These are phyloP conservation scores for Abrostola triplasia DNA, from an alignment of 2,888 invertebrate genomes.

Conservation along the genomic window DNA sequence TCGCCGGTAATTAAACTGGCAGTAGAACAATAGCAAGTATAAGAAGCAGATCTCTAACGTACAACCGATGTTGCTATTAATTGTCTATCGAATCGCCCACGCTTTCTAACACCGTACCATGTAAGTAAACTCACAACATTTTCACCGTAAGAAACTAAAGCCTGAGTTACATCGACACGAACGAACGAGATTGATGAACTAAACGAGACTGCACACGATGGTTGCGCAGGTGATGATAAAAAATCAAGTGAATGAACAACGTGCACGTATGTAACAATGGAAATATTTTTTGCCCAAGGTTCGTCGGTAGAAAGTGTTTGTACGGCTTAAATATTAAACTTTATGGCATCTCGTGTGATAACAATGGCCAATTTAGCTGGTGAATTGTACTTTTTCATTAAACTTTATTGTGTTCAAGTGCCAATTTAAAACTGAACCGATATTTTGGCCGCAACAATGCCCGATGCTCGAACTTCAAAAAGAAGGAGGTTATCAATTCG, in stretches of 20 bases:
- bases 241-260: conserved; percentile 69
- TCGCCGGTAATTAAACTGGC: conserved; percentile 85
- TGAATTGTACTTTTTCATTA: conserved; percentile 59
- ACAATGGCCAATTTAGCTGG: conserved; percentile 67
- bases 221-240: conserved; percentile 63
- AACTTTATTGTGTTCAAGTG: conserved; percentile 42
- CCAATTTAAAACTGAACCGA: conserved; percentile 35
- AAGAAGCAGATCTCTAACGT: conserved; percentile 81
- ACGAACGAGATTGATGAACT: conserved; percentile 45
- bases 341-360: conserved; percentile 63
- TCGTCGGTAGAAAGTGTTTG: conserved; percentile 71
- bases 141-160: conserved; percentile 63
- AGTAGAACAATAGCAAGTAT: conserved; percentile 83
- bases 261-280: conserved; percentile 71
- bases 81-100: conserved; percentile 84
- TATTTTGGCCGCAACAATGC: conserved; percentile 26
- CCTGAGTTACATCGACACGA: conserved; percentile 41
- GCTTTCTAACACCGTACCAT: conserved; percentile 81
- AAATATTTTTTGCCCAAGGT: conserved; percentile 67
- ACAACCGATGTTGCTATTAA: conserved; percentile 80
- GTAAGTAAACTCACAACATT: conserved; percentile 69
- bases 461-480: too few species aligned
- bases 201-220: conserved; percentile 56
- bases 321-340: conserved; percentile 64
- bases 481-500: too few species aligned